Evolutionary conservation across 2,113 vertebrate species (phyloP).

Genomic region (Pyrgilauda ruficollis): DNA sequence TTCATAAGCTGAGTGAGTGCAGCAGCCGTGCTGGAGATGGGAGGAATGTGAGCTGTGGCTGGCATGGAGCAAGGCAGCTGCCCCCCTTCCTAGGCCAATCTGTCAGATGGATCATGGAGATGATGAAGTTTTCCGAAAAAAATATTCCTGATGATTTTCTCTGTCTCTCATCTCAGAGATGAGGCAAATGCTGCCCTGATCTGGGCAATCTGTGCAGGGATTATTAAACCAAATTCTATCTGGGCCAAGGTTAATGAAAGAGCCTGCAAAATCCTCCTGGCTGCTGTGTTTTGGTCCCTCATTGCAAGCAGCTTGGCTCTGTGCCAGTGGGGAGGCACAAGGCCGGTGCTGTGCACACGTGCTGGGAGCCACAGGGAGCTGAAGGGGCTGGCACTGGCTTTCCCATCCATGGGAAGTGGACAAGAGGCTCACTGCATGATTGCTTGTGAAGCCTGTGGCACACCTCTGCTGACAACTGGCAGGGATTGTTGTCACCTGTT

Average conservation of each 20-base stretch:
- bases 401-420: background rate
- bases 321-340: background rate
- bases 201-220: constrained; percentile 15
- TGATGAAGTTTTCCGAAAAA: background rate
- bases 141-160: background rate
- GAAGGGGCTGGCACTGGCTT: accelerated
- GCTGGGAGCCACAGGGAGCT: accelerated
- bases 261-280: constrained; percentile 15
- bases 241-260: constrained; percentile 59
- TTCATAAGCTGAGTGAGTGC: accelerated
- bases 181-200: background rate
- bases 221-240: constrained; percentile 38
- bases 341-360: accelerated
- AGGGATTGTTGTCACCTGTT: background rate
- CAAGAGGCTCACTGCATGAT: background rate
- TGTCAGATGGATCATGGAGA: background rate
- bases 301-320: background rate
- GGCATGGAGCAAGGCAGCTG: background rate
- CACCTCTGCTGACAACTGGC: background rate
- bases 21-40: background rate
- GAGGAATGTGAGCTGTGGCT: background rate
- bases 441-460: background rate
- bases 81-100: background rate
- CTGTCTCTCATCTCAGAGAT: background rate
- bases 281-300: background rate